Evolutionary conservation across 2,888 invertebrate species (phyloP).

Genomic region (Drosophila flavopinicola): DNA sequence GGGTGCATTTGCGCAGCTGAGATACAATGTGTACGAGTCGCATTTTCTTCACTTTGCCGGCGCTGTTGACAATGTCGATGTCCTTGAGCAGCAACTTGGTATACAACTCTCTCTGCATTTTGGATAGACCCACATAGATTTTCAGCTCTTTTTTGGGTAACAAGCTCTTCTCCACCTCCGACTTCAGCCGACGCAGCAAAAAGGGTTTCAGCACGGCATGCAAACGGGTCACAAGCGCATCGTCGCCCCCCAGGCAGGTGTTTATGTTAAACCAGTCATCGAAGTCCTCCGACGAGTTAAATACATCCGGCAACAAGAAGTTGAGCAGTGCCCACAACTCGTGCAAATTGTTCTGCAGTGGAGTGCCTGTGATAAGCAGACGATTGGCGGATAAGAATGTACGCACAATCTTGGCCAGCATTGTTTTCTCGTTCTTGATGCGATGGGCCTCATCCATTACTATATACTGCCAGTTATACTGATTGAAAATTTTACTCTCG

Average conservation of each 20-base stretch:
- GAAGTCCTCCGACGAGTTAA: constrained; percentile 98
- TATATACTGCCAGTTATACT: constrained; percentile 99
- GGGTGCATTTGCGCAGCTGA: constrained; percentile 99
- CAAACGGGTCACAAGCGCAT: constrained; percentile 94
- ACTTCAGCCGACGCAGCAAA: constrained; percentile 95
- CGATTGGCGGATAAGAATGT: constrained; percentile 98
- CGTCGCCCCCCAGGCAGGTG: constrained; percentile 95
- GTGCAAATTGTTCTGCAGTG: constrained; percentile 98
- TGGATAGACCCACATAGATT: constrained; percentile 97
- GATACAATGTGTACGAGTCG: constrained; percentile 98
- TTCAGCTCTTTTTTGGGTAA: constrained; percentile 99
- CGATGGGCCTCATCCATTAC: constrained; percentile 99
- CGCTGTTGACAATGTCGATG: constrained; percentile 98
- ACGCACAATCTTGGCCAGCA: constrained; percentile 96
- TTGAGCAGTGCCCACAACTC: constrained; percentile 99
- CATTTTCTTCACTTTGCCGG: constrained; percentile 98
- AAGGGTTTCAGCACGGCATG: constrained; percentile 98
- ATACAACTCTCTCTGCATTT: constrained; percentile 99
- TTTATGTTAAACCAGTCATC: constrained; percentile 99
- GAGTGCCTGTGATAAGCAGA: constrained; percentile 97
- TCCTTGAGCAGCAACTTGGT: constrained; percentile 99
- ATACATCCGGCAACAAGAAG: constrained; percentile 98
- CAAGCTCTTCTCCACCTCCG: constrained; percentile 98
- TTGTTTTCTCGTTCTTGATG: constrained; percentile 99
- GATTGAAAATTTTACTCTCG: constrained; percentile 97